phyloP scores from a whole-genome alignment of 2,113 vertebrate genomes.

The Phaethon lepturus region DNA sequence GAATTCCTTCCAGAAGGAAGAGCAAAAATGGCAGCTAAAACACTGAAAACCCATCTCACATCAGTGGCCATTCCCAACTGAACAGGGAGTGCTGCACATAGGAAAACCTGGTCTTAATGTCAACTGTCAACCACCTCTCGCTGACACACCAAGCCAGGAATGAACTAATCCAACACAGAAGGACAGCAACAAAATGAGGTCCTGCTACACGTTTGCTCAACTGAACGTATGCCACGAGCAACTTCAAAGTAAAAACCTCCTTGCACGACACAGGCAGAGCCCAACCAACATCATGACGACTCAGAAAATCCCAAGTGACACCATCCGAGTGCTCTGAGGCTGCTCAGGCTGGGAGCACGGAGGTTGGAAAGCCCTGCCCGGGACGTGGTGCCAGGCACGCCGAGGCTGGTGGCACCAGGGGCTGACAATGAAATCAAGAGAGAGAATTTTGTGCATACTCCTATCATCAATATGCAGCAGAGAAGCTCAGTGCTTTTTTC shows the following conservation, averaged over 20 bases:
- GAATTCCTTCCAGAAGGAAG: background rate
- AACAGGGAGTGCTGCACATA: background rate
- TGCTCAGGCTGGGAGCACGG: background rate
- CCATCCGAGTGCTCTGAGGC: background rate
- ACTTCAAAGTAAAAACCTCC: constrained; percentile 41
- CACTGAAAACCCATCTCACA: background rate
- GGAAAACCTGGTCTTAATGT: background rate
- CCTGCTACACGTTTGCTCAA: background rate
- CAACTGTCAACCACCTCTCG: background rate
- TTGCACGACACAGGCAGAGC: background rate
- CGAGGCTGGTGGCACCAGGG: background rate
- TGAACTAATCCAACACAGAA: constrained; percentile 18
- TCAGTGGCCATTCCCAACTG: background rate
- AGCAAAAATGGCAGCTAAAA: background rate
- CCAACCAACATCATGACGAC: background rate
- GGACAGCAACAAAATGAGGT: background rate
- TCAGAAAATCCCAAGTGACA: background rate
- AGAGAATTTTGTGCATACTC: background rate
- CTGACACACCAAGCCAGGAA: background rate
- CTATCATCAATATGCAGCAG: background rate
- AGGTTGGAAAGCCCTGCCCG: background rate
- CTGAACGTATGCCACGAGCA: background rate
- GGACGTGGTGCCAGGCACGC: fast-evolving
- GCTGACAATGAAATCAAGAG: background rate
- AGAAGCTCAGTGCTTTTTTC: background rate